phyloP scores from a whole-genome alignment of 2,888 invertebrate species.

The Rhagium mordax region DNA sequence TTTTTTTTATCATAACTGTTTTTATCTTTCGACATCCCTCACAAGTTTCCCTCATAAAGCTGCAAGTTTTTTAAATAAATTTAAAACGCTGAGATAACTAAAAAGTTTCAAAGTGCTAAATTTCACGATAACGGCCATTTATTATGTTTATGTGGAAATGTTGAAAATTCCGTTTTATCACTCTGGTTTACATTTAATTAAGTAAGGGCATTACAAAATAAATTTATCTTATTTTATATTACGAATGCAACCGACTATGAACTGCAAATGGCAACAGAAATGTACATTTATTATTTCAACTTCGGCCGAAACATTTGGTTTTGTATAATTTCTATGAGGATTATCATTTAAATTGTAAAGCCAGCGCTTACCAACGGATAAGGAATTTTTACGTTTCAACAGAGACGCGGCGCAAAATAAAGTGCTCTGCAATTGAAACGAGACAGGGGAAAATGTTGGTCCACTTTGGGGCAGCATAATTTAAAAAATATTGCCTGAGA shows the following conservation, averaged over 20 bases:
- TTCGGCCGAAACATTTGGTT: background rate
- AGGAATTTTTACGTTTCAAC: background rate
- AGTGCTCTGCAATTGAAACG: too few species aligned
- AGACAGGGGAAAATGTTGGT: too few species aligned
- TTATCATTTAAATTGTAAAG: background rate
- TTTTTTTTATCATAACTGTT: background rate
- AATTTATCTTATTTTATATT: slow-evolving; percentile 15
- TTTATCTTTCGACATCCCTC: background rate
- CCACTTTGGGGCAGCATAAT: too few species aligned
- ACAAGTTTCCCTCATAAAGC: slow-evolving; percentile 22
- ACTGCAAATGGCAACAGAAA: slow-evolving; percentile 5
- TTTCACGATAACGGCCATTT: slow-evolving; percentile 29
- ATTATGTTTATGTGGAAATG: slow-evolving; percentile 33
- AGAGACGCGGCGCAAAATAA: background rate
- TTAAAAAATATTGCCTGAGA: too few species aligned
- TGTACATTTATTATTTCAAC: slow-evolving; percentile 18
- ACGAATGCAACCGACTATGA: background rate
- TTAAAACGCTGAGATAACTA: slow-evolving; percentile 1
- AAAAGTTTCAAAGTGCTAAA: slow-evolving; percentile 19
- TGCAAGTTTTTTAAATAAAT: slow-evolving; percentile 21
- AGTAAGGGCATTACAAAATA: slow-evolving; percentile 21
- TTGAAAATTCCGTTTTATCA: slow-evolving; percentile 28
- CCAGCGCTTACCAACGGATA: background rate
- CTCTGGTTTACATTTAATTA: slow-evolving; percentile 27
- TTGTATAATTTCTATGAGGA: background rate